Conservation (phyloP, 2,113 vertebrate species). For the Microcebus murinus region DNA sequence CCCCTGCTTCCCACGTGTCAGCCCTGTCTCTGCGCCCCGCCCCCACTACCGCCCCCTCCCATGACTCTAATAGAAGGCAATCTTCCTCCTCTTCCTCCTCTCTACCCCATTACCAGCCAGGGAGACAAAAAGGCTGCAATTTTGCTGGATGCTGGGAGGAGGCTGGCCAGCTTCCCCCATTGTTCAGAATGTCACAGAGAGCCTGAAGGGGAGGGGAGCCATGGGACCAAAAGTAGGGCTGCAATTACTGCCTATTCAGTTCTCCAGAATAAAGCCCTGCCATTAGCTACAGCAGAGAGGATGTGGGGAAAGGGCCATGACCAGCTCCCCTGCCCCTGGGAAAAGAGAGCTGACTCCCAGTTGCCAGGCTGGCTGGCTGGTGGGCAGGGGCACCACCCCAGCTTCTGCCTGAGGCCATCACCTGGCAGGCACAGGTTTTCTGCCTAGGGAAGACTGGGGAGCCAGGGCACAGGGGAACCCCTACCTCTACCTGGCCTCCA, state of each 20-base stretch:
- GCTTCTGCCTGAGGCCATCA: not conserved
- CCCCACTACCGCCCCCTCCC: slow-evolving; percentile 61
- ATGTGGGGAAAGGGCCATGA: slow-evolving; percentile 44
- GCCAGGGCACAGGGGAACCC: not conserved
- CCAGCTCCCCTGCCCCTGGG: slow-evolving; percentile 45
- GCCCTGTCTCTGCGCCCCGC: not conserved
- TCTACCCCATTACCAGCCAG: slow-evolving; percentile 75
- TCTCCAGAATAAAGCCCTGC: slow-evolving; percentile 78
- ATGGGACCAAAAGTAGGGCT: slow-evolving; percentile 64
- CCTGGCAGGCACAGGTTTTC: not conserved
- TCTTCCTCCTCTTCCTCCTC: slow-evolving; percentile 71
- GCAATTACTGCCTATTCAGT: slow-evolving; percentile 84
- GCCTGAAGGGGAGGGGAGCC: slow-evolving; percentile 56
- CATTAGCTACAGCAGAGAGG: slow-evolving; percentile 66
- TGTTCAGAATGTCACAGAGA: slow-evolving; percentile 81
- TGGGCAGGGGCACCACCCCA: not conserved
- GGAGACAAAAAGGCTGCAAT: slow-evolving; percentile 81
- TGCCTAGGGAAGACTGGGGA: not conserved
- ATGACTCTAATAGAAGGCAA: slow-evolving; percentile 79
- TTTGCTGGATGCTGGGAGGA: slow-evolving; percentile 69
- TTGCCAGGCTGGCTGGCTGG: not conserved
- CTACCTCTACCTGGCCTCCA: not conserved
- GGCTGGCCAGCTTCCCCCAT: slow-evolving; percentile 82
- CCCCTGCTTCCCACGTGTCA: not conserved
- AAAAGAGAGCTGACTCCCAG: not conserved